Evolutionary conservation across 2,888 invertebrate genomes (phyloP).

Genomic region (Congeria kusceri): DNA sequence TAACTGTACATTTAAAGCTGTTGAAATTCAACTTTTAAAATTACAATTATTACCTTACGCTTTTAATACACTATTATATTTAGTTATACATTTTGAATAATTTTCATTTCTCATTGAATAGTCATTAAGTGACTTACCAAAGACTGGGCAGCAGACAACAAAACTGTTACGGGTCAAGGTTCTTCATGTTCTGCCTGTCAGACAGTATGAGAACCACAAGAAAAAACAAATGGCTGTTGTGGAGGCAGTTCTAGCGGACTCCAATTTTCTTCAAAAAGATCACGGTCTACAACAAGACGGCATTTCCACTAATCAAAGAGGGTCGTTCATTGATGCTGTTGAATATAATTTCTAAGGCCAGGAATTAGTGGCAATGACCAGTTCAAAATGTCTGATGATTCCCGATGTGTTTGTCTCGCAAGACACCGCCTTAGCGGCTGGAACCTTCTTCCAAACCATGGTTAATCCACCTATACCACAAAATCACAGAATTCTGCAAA

Average conservation of each 20-base stretch:
- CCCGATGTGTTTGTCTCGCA: background rate
- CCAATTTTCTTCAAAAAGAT: background rate
- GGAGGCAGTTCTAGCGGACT: slow-evolving; percentile 21
- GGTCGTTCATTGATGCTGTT: slow-evolving; percentile 16
- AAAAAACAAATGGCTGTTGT: slow-evolving; percentile 18
- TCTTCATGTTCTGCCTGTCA: too few relatives aligned
- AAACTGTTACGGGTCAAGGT: too few relatives aligned
- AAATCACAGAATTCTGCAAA: background rate
- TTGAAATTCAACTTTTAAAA: too few relatives aligned
- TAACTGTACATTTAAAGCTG: too few relatives aligned
- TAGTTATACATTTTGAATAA: too few relatives aligned
- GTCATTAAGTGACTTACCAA: too few relatives aligned
- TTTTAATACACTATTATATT: too few relatives aligned
- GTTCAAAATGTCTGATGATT: slow-evolving; percentile 7
- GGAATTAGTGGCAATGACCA: slow-evolving; percentile 10
- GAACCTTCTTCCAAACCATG: background rate
- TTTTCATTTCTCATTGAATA: too few relatives aligned
- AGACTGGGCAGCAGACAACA: too few relatives aligned
- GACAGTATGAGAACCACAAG: background rate
- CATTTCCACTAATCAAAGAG: slow-evolving; percentile 7
- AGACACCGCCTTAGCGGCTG: background rate
- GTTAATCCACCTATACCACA: background rate
- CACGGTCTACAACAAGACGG: slow-evolving; percentile 8
- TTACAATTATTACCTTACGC: too few relatives aligned
- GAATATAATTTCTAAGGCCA: slow-evolving; percentile 3